Base-by-base conservation (phyloP, 1,140 invertebrate genomes). In the Drosophila arawakana region DNA sequence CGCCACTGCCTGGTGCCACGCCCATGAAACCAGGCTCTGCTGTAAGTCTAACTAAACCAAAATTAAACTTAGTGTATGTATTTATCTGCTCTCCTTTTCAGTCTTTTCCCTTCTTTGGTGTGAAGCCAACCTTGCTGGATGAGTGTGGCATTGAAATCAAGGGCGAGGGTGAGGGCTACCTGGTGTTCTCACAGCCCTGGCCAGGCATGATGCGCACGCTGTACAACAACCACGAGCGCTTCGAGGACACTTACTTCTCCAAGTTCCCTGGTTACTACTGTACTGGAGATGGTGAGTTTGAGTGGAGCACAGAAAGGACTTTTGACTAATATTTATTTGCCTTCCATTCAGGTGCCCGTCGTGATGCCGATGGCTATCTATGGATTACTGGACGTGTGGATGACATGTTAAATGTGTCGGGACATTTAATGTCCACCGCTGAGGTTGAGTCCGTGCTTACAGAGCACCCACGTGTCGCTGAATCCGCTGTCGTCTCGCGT, bases 371-470 rank as follows among this genome's bases (percentile, higher is more conserved):
- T 93, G 98, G 98, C 2, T 99, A 99, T 92, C 93, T 98, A 13
- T 99, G 98, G 98, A 96, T 99, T 18, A 99, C 98, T 2, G 98
- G 98, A 0, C 95, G 98, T 55, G 97, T 99, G 11, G 98, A 99
- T 92, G 98, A 99, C 89, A 98, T 99, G 97, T 93, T 99, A 55
- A 99, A 99, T 93, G 98, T 99, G 1, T 99, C 98, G 1, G 98
- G 98, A 0, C 98, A 99, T 93, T 93, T 99, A 15, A 96, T 99
- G 94, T 98, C 97, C 61, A 99, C 99, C 0, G 97, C 98, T 0
- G 97, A 99, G 94, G 96, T 98, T 0, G 98, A 99, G 93, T 96
- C 97, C 10, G 97, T 98, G 5, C 93, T 99, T 3, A 95, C 97
- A 0, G 97, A 97, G 84, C 97, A 98, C 89, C 91, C 93, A 4